Percentiles rank a stretch among this genome's conserved stretches.
Evolutionary conservation across 2,888 invertebrate genomes (phyloP).

Genomic region (Polydrusus cervinus): DNA sequence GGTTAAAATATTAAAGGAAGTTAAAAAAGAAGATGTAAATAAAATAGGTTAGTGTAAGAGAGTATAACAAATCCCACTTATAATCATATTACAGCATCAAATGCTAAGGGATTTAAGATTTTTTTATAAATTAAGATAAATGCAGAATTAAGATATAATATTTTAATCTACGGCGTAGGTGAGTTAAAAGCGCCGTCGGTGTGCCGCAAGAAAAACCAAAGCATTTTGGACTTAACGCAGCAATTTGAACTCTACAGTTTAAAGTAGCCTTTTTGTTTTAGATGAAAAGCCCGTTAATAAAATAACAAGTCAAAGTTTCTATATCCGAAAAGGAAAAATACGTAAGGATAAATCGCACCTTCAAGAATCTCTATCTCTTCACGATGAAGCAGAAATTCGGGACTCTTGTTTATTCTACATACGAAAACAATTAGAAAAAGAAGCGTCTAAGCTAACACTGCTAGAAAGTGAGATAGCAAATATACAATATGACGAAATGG

Average conservation of each 20-base stretch:
- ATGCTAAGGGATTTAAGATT: too few relatives aligned
- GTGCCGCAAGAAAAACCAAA: too few relatives aligned
- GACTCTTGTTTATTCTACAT: constrained; percentile 18
- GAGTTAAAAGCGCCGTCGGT: too few relatives aligned
- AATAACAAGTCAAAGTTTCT: neutral
- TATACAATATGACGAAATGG: constrained; percentile 27
- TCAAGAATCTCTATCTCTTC: constrained; percentile 2
- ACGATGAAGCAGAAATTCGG: constrained; percentile 5
- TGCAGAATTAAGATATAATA: too few relatives aligned
- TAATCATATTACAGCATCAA: too few relatives aligned
- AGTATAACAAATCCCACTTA: too few relatives aligned
- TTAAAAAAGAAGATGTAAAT: constrained; percentile 15
- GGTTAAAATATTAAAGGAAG: constrained; percentile 12
- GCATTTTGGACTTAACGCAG: too few relatives aligned
- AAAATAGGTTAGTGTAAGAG: constrained; percentile 21
- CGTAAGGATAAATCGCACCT: constrained; percentile 1
- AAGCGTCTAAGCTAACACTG: constrained; percentile 22
- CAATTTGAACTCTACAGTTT: too few relatives aligned
- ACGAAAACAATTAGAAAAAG: constrained; percentile 20
- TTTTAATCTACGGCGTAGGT: too few relatives aligned
- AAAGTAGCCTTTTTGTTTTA: neutral
- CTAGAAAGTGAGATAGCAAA: constrained; percentile 39
- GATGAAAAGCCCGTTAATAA: neutral
- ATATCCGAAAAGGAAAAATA: neutral
- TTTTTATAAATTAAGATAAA: too few relatives aligned